Evolutionary conservation across 1,140 invertebrate species (phyloP).

Genomic region (Tetramorium alpestre): DNA sequence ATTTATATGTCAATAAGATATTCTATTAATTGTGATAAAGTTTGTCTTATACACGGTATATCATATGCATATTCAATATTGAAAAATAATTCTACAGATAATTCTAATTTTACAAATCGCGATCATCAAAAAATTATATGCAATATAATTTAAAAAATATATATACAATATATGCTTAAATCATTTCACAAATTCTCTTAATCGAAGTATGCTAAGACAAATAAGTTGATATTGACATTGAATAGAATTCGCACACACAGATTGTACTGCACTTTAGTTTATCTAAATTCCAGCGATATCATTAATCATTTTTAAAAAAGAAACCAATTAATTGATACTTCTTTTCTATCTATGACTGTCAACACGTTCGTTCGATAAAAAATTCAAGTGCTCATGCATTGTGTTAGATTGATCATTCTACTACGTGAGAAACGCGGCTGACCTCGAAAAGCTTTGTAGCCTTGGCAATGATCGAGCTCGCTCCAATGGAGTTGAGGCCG

Average conservation of each 20-base stretch:
- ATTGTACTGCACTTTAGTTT: not conserved
- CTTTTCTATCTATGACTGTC: not conserved
- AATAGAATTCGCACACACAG: not conserved
- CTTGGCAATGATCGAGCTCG: slow-evolving; percentile 53
- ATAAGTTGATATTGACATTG: not conserved
- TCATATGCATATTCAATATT: not conserved
- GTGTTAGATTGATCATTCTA: not conserved
- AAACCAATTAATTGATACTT: not conserved
- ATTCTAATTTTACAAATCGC: not conserved
- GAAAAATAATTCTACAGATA: not conserved
- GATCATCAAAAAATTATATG: not conserved
- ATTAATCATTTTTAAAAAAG: not conserved
- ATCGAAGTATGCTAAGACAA: not conserved
- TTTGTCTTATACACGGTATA: not conserved
- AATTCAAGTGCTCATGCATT: not conserved
- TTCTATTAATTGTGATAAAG: not conserved
- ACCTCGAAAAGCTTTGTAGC: not conserved
- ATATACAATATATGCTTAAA: not conserved
- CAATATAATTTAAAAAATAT: not conserved
- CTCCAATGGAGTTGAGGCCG: not conserved
- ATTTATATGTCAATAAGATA: no score
- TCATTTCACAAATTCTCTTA: not conserved
- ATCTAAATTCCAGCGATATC: not conserved
- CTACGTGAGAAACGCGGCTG: not conserved
- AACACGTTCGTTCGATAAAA: not conserved